phyloP scores from a whole-genome alignment of 2,797 vertebrate species.

The Pipistrellus pipistrellus region DNA sequence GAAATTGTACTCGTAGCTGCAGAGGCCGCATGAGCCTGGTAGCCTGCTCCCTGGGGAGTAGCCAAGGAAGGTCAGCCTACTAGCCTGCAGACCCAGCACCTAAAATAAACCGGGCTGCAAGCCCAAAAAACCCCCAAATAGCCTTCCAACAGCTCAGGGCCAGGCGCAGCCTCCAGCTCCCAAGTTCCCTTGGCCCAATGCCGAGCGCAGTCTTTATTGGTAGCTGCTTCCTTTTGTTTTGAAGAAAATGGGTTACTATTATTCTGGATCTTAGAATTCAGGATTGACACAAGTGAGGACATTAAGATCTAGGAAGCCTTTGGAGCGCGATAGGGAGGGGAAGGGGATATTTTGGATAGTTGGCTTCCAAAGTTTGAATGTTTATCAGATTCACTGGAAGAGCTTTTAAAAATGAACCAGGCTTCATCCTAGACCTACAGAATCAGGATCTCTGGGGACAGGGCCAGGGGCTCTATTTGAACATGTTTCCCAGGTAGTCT shows the following conservation, averaged over 20 bases:
- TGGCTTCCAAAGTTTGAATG: not conserved
- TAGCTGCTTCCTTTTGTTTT: not conserved
- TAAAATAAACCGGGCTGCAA: slow-evolving; percentile 73
- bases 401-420: not conserved
- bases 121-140: not conserved
- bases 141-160: slow-evolving; percentile 21
- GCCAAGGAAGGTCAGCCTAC: slow-evolving; percentile 64
- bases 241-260: not conserved
- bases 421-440: not conserved
- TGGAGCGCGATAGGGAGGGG: not conserved
- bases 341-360: not conserved
- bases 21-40: slow-evolving; percentile 14
- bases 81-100: slow-evolving; percentile 62
- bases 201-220: not conserved
- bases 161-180: not conserved
- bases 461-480: not conserved
- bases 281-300: not conserved
- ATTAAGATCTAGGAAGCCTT: not conserved
- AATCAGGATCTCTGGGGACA: not conserved
- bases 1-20: slow-evolving; percentile 12
- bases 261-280: slow-evolving; percentile 27
- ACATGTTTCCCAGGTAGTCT: not conserved
- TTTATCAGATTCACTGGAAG: not conserved
- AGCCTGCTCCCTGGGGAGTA: slow-evolving; percentile 22
- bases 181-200: not conserved